A percentile compares a stretch with the other conserved stretches of the same genome.
phyloP scores from a whole-genome alignment of 2,797 vertebrate genomes.

The Apogon talboti region DNA sequence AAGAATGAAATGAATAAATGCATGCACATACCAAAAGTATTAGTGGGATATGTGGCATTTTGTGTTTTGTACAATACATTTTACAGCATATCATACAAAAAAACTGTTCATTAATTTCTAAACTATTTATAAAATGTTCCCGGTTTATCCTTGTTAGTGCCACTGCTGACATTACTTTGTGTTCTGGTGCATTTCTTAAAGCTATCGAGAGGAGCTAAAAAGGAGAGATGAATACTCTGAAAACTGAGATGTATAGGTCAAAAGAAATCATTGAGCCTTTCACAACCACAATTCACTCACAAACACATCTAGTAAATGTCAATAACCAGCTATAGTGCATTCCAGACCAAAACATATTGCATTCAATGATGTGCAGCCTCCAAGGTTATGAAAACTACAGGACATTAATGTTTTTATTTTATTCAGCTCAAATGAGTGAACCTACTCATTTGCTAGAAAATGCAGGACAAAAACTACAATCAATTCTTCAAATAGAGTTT shows the following conservation, averaged over 20 bases:
- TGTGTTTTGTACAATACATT: background rate
- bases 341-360: slow-evolving; percentile 28
- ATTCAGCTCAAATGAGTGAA: slow-evolving; percentile 49
- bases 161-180: slow-evolving; percentile 30
- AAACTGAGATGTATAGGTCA: slow-evolving; percentile 36
- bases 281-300: slow-evolving; percentile 41
- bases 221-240: slow-evolving; percentile 51
- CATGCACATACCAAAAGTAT: slow-evolving; percentile 12
- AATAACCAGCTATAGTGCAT: slow-evolving; percentile 46
- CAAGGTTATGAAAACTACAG: slow-evolving; percentile 63
- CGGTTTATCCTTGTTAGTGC: slow-evolving; percentile 32
- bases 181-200: slow-evolving; percentile 30
- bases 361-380: slow-evolving; percentile 48
- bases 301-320: slow-evolving; percentile 47
- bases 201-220: slow-evolving; percentile 12
- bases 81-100: slow-evolving; percentile 22
- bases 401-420: slow-evolving; percentile 34
- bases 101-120: background rate
- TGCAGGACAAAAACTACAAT: slow-evolving; percentile 1
- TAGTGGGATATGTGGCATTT: slow-evolving; percentile 1
- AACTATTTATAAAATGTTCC: slow-evolving; percentile 40
- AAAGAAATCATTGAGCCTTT: slow-evolving; percentile 66
- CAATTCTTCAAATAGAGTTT: slow-evolving; percentile 31
- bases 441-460: slow-evolving; percentile 20
- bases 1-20: slow-evolving; percentile 29